A percentile compares a stretch with the other conserved stretches of the same genome.
Evolutionary conservation across 2,797 vertebrate species (phyloP).

Genomic region (Pterois miles): DNA sequence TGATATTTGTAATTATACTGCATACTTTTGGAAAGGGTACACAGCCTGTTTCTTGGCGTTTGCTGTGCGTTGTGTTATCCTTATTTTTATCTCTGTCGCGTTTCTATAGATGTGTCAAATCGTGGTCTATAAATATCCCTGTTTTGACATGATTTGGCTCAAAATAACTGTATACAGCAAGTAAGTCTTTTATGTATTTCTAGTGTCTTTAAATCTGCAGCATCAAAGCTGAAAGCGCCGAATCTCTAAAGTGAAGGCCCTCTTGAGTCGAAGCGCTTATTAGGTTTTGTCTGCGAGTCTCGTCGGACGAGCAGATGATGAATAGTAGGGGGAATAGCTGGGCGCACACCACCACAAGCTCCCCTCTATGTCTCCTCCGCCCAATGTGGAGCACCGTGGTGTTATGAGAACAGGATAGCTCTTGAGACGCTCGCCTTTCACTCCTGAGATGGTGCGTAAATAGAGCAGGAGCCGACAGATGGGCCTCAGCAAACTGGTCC

Average conservation of each 20-base stretch:
- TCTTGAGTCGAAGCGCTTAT: conserved; percentile 73
- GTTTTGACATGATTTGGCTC: conserved; percentile 32
- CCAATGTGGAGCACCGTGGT: conserved; percentile 67
- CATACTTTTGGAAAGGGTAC: not conserved
- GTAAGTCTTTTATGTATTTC: conserved; percentile 42
- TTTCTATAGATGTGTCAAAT: conserved; percentile 40
- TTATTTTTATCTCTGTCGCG: conserved; percentile 37
- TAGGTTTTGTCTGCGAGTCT: conserved; percentile 65
- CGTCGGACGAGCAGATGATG: conserved; percentile 66
- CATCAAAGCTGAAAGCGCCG: conserved; percentile 68
- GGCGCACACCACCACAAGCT: conserved; percentile 64
- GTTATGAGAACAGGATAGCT: conserved; percentile 81
- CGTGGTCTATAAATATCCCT: conserved; percentile 55
- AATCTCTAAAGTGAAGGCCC: conserved; percentile 58
- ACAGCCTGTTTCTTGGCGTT: not conserved
- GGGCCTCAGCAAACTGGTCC: conserved; percentile 84
- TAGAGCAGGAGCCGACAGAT: conserved; percentile 81
- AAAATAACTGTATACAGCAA: conserved; percentile 48
- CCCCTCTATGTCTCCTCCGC: conserved; percentile 61
- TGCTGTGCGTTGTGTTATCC: conserved; percentile 24
- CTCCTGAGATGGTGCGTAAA: conserved; percentile 81
- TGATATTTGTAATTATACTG: conserved; percentile 17
- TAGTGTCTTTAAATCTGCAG: conserved; percentile 20
- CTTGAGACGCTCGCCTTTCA: conserved; percentile 80
- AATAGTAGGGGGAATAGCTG: conserved; percentile 49